Base-by-base conservation (phyloP, 2,113 vertebrate species). In the Perccottus glenii region DNA sequence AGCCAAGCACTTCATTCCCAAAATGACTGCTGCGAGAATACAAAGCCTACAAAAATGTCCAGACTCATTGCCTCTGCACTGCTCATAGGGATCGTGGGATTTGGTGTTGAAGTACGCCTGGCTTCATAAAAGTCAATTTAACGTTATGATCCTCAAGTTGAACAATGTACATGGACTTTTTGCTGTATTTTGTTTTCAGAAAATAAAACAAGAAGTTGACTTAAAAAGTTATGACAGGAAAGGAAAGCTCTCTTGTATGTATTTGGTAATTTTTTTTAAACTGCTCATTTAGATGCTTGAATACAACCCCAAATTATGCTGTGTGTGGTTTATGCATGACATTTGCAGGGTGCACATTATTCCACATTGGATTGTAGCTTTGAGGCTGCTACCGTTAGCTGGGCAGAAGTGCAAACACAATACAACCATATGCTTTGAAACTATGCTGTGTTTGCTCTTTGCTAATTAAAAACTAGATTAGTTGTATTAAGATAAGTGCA, bases 41-140 rank as follows among this genome's bases (percentile, higher is more conserved):
- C 55, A 59, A 73, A 80, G 73, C 64, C 66, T 32, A 15, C 36
- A 11, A 75, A 84, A 73, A 73, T 50, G 60, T 67, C 63, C 70
- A 48, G 61, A 82, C 74, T 66, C 57, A 56, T 57, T 70, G 78
- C 60, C 45, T 79, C 44, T 5, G n/a, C 51, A 42, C 32, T 46
- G 9, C 75, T 72, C 70, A 67, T 0, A 9, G 69, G 70, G 69
- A 77, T 85, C 63, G 48, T 63, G 69, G 79, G 75, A 84, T 81
- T 83, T 77, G 65, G 60, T 81, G 65, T 75, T 70, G 35, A 73
- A 63, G 47, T 49, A 76, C 43, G 66, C 67, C 60, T 61, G 71
- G 67, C 78, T 77, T 85, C 67, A 58, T 73, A 61, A 83, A 83
- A 86, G 70, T 75, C 81, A 63, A 43, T 84, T 80, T 73, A 82